phyloP scores from a whole-genome alignment of 1,140 invertebrate species.

The Pseudomyrmex sp. region DNA sequence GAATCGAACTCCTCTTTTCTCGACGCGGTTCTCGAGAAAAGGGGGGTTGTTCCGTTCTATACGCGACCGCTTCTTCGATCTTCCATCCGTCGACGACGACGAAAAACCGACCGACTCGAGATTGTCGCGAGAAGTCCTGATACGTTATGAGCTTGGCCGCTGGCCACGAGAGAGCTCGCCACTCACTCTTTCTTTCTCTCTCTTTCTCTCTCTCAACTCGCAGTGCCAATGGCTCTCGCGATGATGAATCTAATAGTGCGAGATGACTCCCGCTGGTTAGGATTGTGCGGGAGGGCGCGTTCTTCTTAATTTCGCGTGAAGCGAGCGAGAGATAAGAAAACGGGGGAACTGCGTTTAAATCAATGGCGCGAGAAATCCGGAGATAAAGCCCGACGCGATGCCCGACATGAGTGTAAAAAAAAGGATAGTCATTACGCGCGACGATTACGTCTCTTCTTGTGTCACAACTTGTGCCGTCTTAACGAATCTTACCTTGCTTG shows the following conservation, averaged over 20 bases:
- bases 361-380: constrained; percentile 36
- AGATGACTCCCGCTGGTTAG: constrained; percentile 14
- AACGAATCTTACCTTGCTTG: not conserved
- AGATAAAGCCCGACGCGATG: constrained; percentile 39
- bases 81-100: constrained; percentile 33
- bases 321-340: constrained; percentile 13
- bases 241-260: constrained; percentile 48
- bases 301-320: constrained; percentile 39
- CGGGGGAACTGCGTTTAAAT: constrained; percentile 25
- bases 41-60: not conserved
- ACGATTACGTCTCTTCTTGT: constrained; percentile 32
- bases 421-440: not conserved
- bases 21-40: not conserved
- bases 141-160: constrained; percentile 53
- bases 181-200: not conserved
- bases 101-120: constrained; percentile 30
- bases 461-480: not conserved
- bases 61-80: not conserved
- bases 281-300: constrained; percentile 11
- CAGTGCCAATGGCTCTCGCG: constrained; percentile 33
- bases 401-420: constrained; percentile 8
- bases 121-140: constrained; percentile 23
- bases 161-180: constrained; percentile 32
- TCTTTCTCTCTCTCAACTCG: no score
- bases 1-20: not conserved